Conservation (phyloP, 37 sponge, comb jelly and placozoan genomes). For the Ianthella basta region DNA sequence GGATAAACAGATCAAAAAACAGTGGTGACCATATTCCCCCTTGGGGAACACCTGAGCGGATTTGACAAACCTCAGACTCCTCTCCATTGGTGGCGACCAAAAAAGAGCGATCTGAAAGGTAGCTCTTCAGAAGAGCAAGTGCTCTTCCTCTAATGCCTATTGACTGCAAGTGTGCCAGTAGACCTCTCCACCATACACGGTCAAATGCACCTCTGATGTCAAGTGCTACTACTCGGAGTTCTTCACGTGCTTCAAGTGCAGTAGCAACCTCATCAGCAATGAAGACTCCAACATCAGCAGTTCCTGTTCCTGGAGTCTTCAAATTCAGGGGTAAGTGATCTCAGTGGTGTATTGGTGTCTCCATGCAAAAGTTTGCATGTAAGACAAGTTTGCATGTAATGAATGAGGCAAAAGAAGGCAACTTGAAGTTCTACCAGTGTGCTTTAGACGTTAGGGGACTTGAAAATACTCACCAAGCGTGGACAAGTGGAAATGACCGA, state of each 20-base stretch:
- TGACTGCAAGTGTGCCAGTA: slow-evolving; percentile 13
- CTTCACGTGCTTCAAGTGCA: slow-evolving; percentile 11
- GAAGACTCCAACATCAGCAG: slow-evolving; percentile 30
- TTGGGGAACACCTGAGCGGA: slow-evolving; percentile 21
- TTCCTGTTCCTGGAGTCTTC: too few species aligned
- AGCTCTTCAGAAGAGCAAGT: not conserved
- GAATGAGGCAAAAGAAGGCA: too few species aligned
- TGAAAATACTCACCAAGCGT: too few species aligned
- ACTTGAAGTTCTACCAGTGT: too few species aligned
- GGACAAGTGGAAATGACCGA: too few species aligned
- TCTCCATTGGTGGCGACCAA: not conserved
- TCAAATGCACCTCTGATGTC: slow-evolving; percentile 23
- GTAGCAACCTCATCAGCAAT: slow-evolving; percentile 21
- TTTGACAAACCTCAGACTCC: not conserved
- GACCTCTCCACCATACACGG: slow-evolving; percentile 27
- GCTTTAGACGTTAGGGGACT: too few species aligned
- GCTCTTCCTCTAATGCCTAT: slow-evolving; percentile 3
- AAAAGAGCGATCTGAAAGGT: not conserved
- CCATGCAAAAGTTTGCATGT: too few species aligned
- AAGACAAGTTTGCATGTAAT: too few species aligned
- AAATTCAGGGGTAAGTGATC: too few species aligned
- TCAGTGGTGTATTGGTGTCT: too few species aligned
- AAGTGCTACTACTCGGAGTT: slow-evolving; percentile 2
- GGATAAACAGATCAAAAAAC: slow-evolving; percentile 6
- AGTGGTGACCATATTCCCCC: slow-evolving; percentile 32